phyloP scores from a whole-genome alignment of 1,140 invertebrate species.

The Platorchestia sp. region DNA sequence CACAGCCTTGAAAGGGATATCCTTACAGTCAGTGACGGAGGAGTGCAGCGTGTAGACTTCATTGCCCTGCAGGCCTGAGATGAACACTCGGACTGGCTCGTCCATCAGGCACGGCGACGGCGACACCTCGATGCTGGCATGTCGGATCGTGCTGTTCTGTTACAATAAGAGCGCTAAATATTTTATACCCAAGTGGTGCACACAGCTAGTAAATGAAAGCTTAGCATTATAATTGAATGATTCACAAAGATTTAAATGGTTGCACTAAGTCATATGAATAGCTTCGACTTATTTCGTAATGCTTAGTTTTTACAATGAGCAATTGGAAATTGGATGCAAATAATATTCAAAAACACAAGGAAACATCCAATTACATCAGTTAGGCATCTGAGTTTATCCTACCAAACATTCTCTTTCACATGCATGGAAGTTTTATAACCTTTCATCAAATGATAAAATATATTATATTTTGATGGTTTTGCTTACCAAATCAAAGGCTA shows the following conservation, averaged over 20 bases:
- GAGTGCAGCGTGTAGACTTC: conserved; percentile 24
- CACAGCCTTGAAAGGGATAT: not conserved
- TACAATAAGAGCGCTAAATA: not conserved
- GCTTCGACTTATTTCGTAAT: not conserved
- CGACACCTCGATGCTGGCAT: not conserved
- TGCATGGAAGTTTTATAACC: too few relatives aligned
- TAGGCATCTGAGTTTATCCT: too few relatives aligned
- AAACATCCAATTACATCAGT: too few relatives aligned
- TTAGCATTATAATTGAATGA: not conserved
- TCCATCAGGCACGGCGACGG: conserved; percentile 37
- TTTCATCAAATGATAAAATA: too few relatives aligned
- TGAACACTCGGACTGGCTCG: not conserved
- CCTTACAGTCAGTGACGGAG: conserved; percentile 22
- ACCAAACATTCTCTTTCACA: too few relatives aligned
- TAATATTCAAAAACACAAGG: not conserved
- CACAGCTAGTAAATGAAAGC: not conserved
- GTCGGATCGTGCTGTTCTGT: not conserved
- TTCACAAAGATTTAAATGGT: not conserved
- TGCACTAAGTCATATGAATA: not conserved
- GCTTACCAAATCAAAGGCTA: too few relatives aligned
- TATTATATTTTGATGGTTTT: too few relatives aligned
- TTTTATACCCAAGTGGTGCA: not conserved
- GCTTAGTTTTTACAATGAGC: too few relatives aligned
- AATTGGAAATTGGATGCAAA: too few relatives aligned
- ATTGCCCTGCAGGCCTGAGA: not conserved